Conservation (phyloP, 2,113 vertebrate species). For the Campylomormyrus tamandua region DNA sequence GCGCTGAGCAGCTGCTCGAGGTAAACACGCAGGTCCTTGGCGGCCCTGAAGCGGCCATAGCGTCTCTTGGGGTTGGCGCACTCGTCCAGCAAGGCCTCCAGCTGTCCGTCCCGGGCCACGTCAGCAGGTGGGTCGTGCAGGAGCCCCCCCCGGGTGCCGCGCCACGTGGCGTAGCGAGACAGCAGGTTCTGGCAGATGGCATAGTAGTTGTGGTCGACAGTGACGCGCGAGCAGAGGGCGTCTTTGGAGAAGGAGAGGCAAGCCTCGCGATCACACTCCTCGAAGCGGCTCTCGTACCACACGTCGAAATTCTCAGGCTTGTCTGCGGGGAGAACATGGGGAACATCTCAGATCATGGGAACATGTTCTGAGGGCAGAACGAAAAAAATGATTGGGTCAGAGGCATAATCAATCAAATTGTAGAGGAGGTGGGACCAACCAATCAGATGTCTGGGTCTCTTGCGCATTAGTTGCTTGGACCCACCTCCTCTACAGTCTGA, state of each 20-base stretch:
- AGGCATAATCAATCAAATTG: too few species aligned
- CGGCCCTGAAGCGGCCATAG: constrained; percentile 80
- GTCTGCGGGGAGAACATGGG: constrained; percentile 59
- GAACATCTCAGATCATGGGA: not conserved
- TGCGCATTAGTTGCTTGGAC: not conserved
- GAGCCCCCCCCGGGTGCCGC: constrained; percentile 90
- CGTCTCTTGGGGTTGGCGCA: constrained; percentile 78
- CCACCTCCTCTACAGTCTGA: not conserved
- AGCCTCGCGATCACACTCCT: constrained; percentile 94
- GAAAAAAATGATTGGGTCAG: not conserved
- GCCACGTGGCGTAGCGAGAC: constrained; percentile 86
- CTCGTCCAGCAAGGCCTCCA: constrained; percentile 74
- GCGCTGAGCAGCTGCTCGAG: constrained; percentile 74
- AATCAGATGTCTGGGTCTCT: not conserved
- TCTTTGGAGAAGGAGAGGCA: constrained; percentile 98
- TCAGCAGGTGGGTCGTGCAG: constrained; percentile 87
- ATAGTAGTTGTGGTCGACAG: constrained; percentile 99
- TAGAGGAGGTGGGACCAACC: too few species aligned
- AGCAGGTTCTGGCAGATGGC: constrained; percentile 96
- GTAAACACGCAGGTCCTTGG: constrained; percentile 87
- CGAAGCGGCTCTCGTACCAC: constrained; percentile 97
- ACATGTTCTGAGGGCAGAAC: not conserved
- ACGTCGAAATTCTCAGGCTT: constrained; percentile 94
- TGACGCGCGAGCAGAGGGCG: constrained; percentile 84
- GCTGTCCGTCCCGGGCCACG: constrained; percentile 83